Conservation (phyloP, 1,140 invertebrate species). For the Batillaria attramentaria region DNA sequence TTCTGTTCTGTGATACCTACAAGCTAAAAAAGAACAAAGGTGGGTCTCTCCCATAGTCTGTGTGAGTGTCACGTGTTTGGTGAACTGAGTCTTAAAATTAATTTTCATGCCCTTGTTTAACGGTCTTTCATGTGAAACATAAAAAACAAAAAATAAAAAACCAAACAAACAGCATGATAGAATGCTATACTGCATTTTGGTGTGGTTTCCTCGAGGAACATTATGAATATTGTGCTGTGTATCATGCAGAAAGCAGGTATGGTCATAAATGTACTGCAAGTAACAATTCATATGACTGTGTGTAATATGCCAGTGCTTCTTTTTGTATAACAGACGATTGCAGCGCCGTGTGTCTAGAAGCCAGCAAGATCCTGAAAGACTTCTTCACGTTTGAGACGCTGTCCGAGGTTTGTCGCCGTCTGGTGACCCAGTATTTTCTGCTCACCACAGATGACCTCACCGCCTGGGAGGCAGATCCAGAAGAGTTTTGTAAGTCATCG, state of each 20-base stretch:
- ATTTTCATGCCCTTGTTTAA: neutral
- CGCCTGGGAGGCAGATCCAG: conserved; percentile 91
- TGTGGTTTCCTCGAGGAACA: too few relatives aligned
- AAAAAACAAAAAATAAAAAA: too few relatives aligned
- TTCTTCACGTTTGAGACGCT: conserved; percentile 83
- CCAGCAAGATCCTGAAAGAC: conserved; percentile 79
- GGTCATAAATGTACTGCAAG: too few relatives aligned
- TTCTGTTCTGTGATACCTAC: conserved; percentile 84
- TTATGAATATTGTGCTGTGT: too few relatives aligned
- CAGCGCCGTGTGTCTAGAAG: conserved; percentile 75
- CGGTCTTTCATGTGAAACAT: too few relatives aligned
- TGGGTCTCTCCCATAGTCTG: too few relatives aligned
- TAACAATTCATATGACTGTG: neutral
- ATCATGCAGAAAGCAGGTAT: too few relatives aligned
- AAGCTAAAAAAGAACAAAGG: conserved; percentile 68
- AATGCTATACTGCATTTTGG: too few relatives aligned
- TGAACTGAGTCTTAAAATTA: neutral
- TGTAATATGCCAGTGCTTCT: neutral
- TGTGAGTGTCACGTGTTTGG: too few relatives aligned
- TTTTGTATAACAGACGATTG: conserved; percentile 68
- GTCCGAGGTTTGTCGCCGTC: conserved; percentile 84
- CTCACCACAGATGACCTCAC: conserved; percentile 87
- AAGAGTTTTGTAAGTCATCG: conserved; percentile 81
- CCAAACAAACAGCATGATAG: too few relatives aligned
- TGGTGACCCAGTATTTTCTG: conserved; percentile 91